phyloP scores from a whole-genome alignment of 2,797 vertebrate genomes.

The Psittacula derbiana region DNA sequence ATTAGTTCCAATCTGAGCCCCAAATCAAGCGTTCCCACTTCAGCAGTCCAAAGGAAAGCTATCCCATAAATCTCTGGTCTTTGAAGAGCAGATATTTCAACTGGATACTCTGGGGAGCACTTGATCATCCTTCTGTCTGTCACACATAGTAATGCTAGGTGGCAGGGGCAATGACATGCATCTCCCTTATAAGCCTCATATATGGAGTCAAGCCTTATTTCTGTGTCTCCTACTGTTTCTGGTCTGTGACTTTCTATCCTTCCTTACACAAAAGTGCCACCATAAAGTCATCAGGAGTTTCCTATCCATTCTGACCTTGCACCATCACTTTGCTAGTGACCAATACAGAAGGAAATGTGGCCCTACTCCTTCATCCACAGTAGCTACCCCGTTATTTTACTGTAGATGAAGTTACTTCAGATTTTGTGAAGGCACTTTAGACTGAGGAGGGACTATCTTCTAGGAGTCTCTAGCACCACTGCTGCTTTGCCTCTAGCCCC shows the following conservation, averaged over 20 bases:
- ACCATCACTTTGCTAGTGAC: not conserved
- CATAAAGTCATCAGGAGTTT: not conserved
- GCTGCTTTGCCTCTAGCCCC: not conserved
- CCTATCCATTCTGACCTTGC: not conserved
- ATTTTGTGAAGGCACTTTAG: not conserved
- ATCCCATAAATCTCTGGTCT: not conserved
- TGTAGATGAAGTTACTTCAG: not conserved
- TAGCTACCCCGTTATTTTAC: not conserved
- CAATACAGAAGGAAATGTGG: not conserved
- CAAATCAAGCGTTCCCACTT: not conserved
- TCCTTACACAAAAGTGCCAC: not conserved
- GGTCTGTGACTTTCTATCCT: not conserved
- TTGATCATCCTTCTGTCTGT: not conserved
- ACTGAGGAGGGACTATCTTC: not conserved
- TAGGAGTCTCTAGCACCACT: not conserved
- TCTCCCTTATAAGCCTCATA: not conserved
- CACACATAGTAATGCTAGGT: not conserved
- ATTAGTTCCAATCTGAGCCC: not conserved
- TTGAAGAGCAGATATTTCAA: not conserved
- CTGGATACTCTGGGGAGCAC: not conserved
- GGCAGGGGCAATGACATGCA: not conserved
- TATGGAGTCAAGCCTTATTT: not conserved
- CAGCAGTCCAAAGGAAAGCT: not conserved
- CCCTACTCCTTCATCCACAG: not conserved
- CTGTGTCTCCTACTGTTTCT: not conserved